These are phyloP conservation scores for Seira ritae DNA, from an alignment of 2,888 invertebrate genomes.

Conservation along the genomic window DNA sequence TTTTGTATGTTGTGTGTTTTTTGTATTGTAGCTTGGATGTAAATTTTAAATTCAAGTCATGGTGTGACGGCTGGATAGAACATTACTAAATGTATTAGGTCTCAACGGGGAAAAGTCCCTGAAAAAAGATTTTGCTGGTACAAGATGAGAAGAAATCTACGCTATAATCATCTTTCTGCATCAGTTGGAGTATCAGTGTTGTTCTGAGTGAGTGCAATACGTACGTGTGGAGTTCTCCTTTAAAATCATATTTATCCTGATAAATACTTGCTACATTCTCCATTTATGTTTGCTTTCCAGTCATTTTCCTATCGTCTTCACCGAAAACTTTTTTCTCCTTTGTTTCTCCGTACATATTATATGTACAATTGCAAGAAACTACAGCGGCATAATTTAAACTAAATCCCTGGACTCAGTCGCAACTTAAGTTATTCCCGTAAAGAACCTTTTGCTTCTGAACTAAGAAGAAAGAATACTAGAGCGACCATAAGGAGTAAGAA, in stretches of 20 bases:
- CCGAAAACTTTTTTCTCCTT: not conserved
- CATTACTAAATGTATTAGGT: not conserved
- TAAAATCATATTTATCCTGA: not conserved
- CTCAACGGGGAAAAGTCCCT: not conserved
- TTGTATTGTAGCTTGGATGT: too few species aligned
- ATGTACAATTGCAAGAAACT: slow-evolving; percentile 26
- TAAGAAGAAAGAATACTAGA: too few species aligned
- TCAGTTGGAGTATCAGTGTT: not conserved
- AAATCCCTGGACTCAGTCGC: slow-evolving; percentile 33
- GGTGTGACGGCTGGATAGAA: slow-evolving; percentile 35
- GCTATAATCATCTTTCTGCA: not conserved
- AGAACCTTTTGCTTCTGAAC: too few species aligned
- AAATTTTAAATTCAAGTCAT: slow-evolving; percentile 51
- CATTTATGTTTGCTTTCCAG: not conserved
- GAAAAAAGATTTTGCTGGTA: not conserved
- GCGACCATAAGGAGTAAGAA: not conserved
- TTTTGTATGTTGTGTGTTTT: too few species aligned
- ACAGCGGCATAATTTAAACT: slow-evolving; percentile 41
- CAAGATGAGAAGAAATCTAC: not conserved
- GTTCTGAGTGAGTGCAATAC: too few species aligned
- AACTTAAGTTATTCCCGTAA: not conserved
- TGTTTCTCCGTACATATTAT: not conserved
- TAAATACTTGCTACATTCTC: slow-evolving; percentile 16
- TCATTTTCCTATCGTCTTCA: not conserved
- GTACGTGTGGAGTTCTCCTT: too few species aligned